Base-by-base conservation (phyloP, 2,113 vertebrate genomes). In the Oxyruncus cristatus region DNA sequence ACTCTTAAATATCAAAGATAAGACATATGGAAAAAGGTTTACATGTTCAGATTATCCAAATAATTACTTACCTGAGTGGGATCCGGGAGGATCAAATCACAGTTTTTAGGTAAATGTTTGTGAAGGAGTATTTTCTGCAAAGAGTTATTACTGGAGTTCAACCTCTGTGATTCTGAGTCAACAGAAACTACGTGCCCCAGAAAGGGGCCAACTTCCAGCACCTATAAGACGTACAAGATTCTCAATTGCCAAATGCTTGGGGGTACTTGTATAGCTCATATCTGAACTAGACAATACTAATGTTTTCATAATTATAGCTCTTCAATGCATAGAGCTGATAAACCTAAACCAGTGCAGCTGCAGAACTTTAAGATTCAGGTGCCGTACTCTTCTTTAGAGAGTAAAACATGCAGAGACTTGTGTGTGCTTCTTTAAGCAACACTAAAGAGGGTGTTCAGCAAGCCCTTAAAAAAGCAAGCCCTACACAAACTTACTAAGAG, bases 51-150 rank as follows among this genome's bases (percentile, higher is more conserved):
- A 65, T 81, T 72, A 89, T 78, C 52, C 72, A 94, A 86, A 74
- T 71, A 55, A 72, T 81, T 81, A 81, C 88, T 90, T 91, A 94
- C 88, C 76, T 72, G 61, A 88, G n/a, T 19, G 8, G 27, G 33
- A 90, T 86, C 63, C 6, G 2, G n/a, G 35, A 95, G 55, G 37
- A 84, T 71, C 55, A 95, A 55, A 89, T 95, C 79, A 77, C 42
- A 88, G 76, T 35, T 95, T 93, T 92, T 59, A 92, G 39, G 83
- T 56, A 88, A 76, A 81, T 49, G 27, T 88, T 82, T 87, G 44
- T 52, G 67, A 83, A 75, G 37, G 91, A 88, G 66, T 15, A 22
- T 46, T 74, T 66, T 80, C 76, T 67, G 33, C 42, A 55, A 55
- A n/a, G 46, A 88, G 33, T 11, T 9, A 61, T 88, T 89, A 83